phyloP scores from a whole-genome alignment of 2,888 invertebrate species.

The Caenorhabditis sp. region DNA sequence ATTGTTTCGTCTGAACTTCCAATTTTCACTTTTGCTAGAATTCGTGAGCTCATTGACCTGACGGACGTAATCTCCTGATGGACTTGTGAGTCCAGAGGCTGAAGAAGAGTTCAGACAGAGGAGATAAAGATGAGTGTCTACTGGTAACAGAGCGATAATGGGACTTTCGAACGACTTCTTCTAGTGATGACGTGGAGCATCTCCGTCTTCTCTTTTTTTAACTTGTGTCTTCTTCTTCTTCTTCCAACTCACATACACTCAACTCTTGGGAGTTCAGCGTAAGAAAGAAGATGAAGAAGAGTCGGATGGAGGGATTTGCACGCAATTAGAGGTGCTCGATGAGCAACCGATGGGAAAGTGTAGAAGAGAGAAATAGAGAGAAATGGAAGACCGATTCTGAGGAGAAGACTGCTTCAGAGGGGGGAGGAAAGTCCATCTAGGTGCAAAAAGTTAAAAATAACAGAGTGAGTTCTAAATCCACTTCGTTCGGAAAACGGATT shows the following conservation, averaged over 20 bases:
- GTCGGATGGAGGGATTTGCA: slow-evolving; percentile 58
- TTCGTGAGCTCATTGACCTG: not conserved
- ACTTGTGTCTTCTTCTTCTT: slow-evolving; percentile 19
- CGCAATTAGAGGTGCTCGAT: slow-evolving; percentile 66
- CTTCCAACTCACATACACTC: slow-evolving; percentile 36
- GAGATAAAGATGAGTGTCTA: not conserved
- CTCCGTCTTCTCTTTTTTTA: slow-evolving; percentile 18
- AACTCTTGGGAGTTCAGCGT: slow-evolving; percentile 46
- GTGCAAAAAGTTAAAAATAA: slow-evolving; percentile 1
- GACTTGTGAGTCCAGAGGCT: slow-evolving; percentile 25
- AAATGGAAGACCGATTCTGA: slow-evolving; percentile 13
- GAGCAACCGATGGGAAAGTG: slow-evolving; percentile 58
- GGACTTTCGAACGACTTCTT: slow-evolving; percentile 42
- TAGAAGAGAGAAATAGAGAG: slow-evolving; percentile 4
- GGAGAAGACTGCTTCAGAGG: slow-evolving; percentile 8
- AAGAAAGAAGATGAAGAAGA: slow-evolving; percentile 35
- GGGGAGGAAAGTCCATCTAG: slow-evolving; percentile 25
- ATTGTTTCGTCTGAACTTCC: no score
- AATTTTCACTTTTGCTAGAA: no score
- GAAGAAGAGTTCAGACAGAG: slow-evolving; percentile 13
- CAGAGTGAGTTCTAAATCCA: not conserved
- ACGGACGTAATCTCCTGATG: not conserved
- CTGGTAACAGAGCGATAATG: slow-evolving; percentile 29
- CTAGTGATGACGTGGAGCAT: slow-evolving; percentile 28
- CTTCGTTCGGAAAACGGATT: no score